Evolutionary conservation across 37 sponge, comb jelly and placozoan species (phyloP).

Genomic region (Beroe ovata): DNA sequence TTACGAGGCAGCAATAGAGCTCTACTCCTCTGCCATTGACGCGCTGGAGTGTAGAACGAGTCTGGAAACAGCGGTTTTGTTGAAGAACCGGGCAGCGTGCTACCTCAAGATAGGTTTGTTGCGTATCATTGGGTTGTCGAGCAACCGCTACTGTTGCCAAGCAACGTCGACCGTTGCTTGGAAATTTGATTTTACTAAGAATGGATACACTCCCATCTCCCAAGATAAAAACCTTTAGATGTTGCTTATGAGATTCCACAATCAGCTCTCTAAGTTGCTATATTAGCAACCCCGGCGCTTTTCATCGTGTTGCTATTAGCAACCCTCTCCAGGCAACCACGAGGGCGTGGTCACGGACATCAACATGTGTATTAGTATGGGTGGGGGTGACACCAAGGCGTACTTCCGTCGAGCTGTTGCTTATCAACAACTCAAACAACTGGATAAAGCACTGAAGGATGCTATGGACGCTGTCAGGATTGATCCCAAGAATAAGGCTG

Average conservation of each 20-base stretch:
- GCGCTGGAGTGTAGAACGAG: background rate
- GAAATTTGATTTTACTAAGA: too few species aligned
- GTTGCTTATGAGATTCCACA: too few species aligned
- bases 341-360: slow-evolving; percentile 21
- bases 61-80: background rate
- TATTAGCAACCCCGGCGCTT: too few species aligned
- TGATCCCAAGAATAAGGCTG: slow-evolving; percentile 56
- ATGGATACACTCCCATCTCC: too few species aligned
- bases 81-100: slow-evolving; percentile 54
- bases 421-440: slow-evolving; percentile 40
- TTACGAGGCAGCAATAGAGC: slow-evolving; percentile 27
- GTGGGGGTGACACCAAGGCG: slow-evolving; percentile 54
- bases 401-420: slow-evolving; percentile 48
- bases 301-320: too few species aligned
- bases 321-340: background rate
- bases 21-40: background rate
- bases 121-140: too few species aligned
- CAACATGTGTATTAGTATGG: slow-evolving; percentile 59
- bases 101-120: slow-evolving; percentile 38
- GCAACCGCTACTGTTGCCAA: too few species aligned
- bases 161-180: too few species aligned
- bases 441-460: slow-evolving; percentile 62
- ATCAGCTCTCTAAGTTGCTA: too few species aligned
- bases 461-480: slow-evolving; percentile 60
- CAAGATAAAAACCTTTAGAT: too few species aligned